phyloP scores from a whole-genome alignment of 2,113 vertebrate species.

The Malaclemys terrapin region DNA sequence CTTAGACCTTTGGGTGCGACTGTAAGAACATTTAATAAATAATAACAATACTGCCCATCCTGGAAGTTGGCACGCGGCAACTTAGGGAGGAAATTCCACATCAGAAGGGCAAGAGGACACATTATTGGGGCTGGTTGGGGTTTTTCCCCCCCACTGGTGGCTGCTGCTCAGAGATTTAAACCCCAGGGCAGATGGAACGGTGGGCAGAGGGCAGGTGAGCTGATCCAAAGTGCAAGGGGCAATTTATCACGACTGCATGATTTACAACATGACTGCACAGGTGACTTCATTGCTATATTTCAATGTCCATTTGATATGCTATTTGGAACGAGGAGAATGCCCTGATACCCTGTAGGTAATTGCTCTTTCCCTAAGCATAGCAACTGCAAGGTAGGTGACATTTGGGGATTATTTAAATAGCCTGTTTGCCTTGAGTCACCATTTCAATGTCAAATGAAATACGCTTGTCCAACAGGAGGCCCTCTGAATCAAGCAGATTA shows the following conservation, averaged over 20 bases:
- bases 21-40: background rate
- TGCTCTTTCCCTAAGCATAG: fast-evolving
- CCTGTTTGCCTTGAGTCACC: background rate
- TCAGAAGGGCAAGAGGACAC: fast-evolving
- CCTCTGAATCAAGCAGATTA: background rate
- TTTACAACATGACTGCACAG: background rate
- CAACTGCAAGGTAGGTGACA: background rate
- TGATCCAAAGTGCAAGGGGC: fast-evolving
- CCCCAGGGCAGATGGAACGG: background rate
- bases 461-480: background rate
- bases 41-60: fast-evolving
- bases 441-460: background rate
- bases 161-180: background rate
- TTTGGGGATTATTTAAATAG: background rate
- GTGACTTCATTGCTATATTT: fast-evolving
- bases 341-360: background rate
- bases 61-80: background rate
- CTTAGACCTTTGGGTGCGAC: background rate
- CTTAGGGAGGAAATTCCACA: background rate
- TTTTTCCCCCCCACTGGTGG: fast-evolving
- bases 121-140: fast-evolving
- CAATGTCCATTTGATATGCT: background rate
- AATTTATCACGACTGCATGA: fast-evolving
- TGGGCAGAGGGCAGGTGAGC: background rate
- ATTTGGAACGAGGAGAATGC: background rate